A percentile compares a stretch with the other conserved stretches of the same genome.
Evolutionary conservation across 2,797 vertebrate species (phyloP).

Genomic region (Molossus alvarezi): DNA sequence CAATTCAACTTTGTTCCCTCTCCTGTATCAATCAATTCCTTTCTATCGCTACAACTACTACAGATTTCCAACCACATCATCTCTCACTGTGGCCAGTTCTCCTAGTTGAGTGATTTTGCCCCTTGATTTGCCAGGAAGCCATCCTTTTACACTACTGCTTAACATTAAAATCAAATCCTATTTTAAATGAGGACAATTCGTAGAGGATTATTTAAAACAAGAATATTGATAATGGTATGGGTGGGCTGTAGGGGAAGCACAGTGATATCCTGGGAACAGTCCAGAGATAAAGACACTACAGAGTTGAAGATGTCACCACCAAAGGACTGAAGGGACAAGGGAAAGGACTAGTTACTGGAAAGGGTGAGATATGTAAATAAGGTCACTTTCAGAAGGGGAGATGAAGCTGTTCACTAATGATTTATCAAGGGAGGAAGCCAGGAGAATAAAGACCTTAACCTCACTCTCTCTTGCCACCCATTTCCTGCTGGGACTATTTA

Average conservation of each 20-base stretch:
- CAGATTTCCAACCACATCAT: not conserved
- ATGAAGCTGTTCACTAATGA: not conserved
- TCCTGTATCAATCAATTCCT: not conserved
- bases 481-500: not conserved
- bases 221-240: not conserved
- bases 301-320: not conserved
- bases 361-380: not conserved
- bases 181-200: constrained; percentile 26
- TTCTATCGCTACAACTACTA: not conserved
- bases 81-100: not conserved
- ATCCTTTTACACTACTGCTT: not conserved
- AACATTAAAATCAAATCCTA: constrained; percentile 20
- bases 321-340: not conserved
- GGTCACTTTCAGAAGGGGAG: not conserved
- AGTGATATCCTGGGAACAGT: not conserved
- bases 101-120: not conserved
- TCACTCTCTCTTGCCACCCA: not conserved
- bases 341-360: not conserved
- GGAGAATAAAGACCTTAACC: constrained; percentile 3
- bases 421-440: not conserved
- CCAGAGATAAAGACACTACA: not conserved
- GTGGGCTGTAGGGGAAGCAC: not conserved
- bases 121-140: constrained; percentile 44
- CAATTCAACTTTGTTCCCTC: not conserved
- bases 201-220: constrained; percentile 1